phyloP scores from a whole-genome alignment of 1,140 invertebrate species.

The Drosophila serrata region DNA sequence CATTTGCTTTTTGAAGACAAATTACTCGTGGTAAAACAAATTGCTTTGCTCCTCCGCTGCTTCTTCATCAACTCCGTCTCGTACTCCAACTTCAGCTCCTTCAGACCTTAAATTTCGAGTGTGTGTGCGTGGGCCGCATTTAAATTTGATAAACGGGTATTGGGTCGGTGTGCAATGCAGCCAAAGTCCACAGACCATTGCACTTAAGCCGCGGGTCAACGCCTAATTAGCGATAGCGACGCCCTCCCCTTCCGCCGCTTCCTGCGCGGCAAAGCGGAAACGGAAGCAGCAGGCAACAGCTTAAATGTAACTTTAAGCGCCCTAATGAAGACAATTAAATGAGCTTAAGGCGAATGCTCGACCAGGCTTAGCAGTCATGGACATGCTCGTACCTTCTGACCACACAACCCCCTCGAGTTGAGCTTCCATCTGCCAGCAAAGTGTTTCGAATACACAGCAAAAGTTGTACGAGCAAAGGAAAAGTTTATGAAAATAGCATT shows the following conservation, averaged over 20 bases:
- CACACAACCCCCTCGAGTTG: neutral
- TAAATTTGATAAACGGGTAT: conserved; percentile 47
- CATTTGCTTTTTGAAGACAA: conserved; percentile 83
- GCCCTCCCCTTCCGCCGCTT: neutral
- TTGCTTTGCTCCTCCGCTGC: conserved; percentile 63
- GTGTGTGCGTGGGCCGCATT: conserved; percentile 43
- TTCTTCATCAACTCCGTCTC: conserved; percentile 7
- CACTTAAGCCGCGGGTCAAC: conserved; percentile 15
- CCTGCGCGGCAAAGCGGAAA: conserved; percentile 12
- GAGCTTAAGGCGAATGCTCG: conserved; percentile 39
- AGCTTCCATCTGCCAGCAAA: neutral
- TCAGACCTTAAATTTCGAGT: conserved; percentile 35
- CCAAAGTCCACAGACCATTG: conserved; percentile 25
- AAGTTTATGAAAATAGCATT: neutral
- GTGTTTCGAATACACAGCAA: neutral
- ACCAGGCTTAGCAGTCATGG: conserved; percentile 33
- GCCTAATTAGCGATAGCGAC: conserved; percentile 27
- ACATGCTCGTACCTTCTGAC: neutral
- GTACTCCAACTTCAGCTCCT: conserved; percentile 2
- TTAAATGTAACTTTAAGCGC: conserved; percentile 48
- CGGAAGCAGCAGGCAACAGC: conserved; percentile 18
- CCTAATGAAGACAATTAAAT: conserved; percentile 66
- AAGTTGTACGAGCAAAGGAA: neutral
- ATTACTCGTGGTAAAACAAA: conserved; percentile 80
- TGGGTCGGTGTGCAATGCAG: conserved; percentile 23